A percentile compares a stretch with the other conserved stretches of the same genome.
Conservation (phyloP, 2,797 vertebrate genomes). For the Gambelia wislizenii region DNA sequence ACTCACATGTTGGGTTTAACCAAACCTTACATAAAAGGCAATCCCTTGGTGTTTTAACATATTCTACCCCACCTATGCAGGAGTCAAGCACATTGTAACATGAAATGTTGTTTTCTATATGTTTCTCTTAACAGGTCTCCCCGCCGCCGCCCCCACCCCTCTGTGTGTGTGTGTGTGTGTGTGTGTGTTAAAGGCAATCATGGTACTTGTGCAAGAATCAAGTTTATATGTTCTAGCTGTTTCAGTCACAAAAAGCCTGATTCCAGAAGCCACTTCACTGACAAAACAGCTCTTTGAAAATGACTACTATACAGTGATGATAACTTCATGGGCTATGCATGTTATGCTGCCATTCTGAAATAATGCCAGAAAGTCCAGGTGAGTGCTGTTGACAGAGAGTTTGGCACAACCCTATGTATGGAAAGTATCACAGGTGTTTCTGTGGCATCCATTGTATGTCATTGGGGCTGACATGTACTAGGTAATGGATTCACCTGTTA, state of each 20-base stretch:
- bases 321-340: too few relatives aligned
- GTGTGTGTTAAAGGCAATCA: background rate
- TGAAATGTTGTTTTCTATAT: background rate
- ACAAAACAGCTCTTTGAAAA: background rate
- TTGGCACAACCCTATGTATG: background rate
- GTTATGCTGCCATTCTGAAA: background rate
- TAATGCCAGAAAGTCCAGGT: background rate
- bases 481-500: background rate
- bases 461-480: background rate
- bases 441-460: background rate
- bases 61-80: background rate
- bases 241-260: background rate
- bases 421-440: slow-evolving; percentile 3
- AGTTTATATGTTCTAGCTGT: background rate
- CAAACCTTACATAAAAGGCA: background rate
- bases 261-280: background rate
- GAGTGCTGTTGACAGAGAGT: background rate
- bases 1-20: slow-evolving; percentile 5
- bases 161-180: background rate
- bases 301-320: background rate
- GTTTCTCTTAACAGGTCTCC: background rate
- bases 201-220: background rate
- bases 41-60: background rate
- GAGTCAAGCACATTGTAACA: background rate
- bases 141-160: too few relatives aligned